Evolutionary conservation across 2,888 invertebrate genomes (phyloP).

Genomic region (Listrodromus nycthemerus): DNA sequence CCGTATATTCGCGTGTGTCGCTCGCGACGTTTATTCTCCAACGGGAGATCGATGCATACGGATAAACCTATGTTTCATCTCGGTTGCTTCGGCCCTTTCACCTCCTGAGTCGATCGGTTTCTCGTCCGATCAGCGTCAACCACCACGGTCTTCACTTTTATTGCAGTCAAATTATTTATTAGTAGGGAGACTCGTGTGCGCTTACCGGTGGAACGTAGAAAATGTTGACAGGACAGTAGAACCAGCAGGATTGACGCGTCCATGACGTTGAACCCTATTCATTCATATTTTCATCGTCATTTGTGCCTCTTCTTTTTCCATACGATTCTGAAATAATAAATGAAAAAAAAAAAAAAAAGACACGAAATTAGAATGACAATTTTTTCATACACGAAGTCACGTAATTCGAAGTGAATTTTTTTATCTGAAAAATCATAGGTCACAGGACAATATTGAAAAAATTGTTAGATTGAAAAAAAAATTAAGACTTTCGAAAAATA

Average conservation of each 20-base stretch:
- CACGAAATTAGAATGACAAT: not conserved
- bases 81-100: not conserved
- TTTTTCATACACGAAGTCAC: too few species aligned
- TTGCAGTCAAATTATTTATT: not conserved
- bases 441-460: too few species aligned
- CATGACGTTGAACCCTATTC: slow-evolving; percentile 66
- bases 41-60: slow-evolving; percentile 40
- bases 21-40: slow-evolving; percentile 9
- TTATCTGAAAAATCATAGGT: too few species aligned
- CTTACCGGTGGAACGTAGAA: slow-evolving; percentile 72
- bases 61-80: slow-evolving; percentile 14
- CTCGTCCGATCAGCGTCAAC: too few species aligned
- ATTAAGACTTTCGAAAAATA: too few species aligned
- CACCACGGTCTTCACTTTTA: not conserved
- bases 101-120: too few species aligned
- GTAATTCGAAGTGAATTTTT: too few species aligned
- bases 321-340: not conserved
- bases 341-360: slow-evolving; percentile 27
- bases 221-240: slow-evolving; percentile 70
- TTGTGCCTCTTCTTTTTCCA: not conserved
- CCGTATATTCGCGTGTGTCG: not conserved
- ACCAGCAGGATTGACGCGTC: slow-evolving; percentile 72
- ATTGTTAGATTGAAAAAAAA: too few species aligned
- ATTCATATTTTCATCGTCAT: slow-evolving; percentile 56
- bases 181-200: not conserved